Percentiles rank a stretch among this genome's conserved stretches.
Evolutionary conservation across 2,888 invertebrate species (phyloP).

Genomic region (Idaea aversata): DNA sequence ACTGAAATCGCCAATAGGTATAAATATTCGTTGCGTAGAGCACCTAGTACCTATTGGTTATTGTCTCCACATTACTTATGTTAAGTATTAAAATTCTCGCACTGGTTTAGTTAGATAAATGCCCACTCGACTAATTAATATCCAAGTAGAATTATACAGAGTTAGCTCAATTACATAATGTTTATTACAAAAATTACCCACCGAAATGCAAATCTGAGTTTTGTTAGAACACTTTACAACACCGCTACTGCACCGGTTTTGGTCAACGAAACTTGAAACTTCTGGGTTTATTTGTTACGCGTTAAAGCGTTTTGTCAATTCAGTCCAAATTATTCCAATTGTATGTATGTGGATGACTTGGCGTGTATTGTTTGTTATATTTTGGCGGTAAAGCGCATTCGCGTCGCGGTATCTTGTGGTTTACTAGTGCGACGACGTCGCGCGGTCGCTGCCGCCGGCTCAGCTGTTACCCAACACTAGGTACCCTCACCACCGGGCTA

Average conservation of each 20-base stretch:
- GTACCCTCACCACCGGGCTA: slow-evolving; percentile 36
- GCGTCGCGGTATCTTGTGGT: slow-evolving; percentile 26
- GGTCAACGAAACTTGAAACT: background rate
- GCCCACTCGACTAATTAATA: background rate
- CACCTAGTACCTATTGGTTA: background rate
- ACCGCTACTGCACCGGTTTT: slow-evolving; percentile 14
- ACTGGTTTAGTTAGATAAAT: background rate
- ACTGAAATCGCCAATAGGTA: background rate
- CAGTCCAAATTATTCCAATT: background rate
- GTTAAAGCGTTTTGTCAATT: background rate
- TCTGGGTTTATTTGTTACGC: background rate
- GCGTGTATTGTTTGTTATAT: background rate
- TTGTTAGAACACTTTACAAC: slow-evolving; percentile 18
- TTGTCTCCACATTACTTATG: background rate
- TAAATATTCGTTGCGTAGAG: background rate
- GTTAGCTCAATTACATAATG: slow-evolving; percentile 38
- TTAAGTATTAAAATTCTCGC: background rate
- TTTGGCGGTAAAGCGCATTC: slow-evolving; percentile 13
- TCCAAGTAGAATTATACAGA: slow-evolving; percentile 21
- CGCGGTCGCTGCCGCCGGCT: slow-evolving; percentile 14
- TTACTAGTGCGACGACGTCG: slow-evolving; percentile 27
- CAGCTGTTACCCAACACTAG: slow-evolving; percentile 35
- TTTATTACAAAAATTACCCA: slow-evolving; percentile 36
- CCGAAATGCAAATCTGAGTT: slow-evolving; percentile 21
- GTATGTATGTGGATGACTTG: background rate